Conservation (phyloP, 1,140 invertebrate genomes). For the Eumeta japonica region DNA sequence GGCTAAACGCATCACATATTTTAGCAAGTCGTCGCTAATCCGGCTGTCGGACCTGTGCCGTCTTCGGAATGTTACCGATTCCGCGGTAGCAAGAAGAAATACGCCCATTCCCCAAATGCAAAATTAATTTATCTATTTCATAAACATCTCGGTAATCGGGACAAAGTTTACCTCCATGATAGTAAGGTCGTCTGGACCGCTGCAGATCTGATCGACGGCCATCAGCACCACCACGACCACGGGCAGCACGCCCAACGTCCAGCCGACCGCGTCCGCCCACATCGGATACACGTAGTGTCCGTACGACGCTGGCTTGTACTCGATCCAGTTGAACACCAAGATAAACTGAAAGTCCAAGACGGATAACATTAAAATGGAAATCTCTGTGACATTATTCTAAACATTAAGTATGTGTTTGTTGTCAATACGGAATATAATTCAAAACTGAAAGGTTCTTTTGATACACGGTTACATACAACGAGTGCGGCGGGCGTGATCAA, state of each 20-base stretch:
- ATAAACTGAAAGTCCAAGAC: constrained; percentile 67
- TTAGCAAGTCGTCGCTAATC: no score
- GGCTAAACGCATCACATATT: no score
- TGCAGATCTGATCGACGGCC: constrained; percentile 63
- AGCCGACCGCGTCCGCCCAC: constrained; percentile 78
- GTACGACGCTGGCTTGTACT: constrained; percentile 73
- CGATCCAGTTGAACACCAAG: constrained; percentile 79
- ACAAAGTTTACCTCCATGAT: constrained; percentile 62
- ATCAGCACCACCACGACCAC: constrained; percentile 69
- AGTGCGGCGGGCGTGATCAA: constrained; percentile 75
- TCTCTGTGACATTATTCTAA: neutral
- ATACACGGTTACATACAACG: constrained; percentile 60
- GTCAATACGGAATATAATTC: neutral
- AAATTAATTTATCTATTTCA: no score
- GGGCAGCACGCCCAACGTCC: constrained; percentile 71
- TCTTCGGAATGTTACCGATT: no score
- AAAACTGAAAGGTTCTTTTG: no score
- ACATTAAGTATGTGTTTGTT: neutral
- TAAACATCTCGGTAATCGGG: no score
- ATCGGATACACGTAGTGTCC: constrained; percentile 73
- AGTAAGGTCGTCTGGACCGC: constrained; percentile 55
- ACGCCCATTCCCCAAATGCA: no score
- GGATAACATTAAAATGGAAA: neutral
- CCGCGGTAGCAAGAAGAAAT: no score
- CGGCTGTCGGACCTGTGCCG: no score